A percentile compares a stretch with the other conserved stretches of the same genome.
phyloP scores from a whole-genome alignment of 2,797 vertebrate genomes.

The Melanotaenia nigrans region DNA sequence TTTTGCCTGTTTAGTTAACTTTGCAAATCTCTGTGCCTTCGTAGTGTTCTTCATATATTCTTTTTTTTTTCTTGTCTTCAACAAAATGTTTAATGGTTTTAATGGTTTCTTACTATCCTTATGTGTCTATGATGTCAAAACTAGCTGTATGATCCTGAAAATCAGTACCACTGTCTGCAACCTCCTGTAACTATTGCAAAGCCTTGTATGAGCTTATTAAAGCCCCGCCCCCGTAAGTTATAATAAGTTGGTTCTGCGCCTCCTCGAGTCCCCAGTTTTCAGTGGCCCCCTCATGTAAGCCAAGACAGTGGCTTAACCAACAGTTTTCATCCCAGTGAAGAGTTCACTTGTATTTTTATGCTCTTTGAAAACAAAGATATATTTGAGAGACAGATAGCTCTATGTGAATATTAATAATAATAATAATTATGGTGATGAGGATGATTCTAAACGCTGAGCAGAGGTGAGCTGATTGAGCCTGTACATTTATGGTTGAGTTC shows the following conservation, averaged over 20 bases:
- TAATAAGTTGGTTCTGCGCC: conserved; percentile 58
- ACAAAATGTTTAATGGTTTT: conserved; percentile 23
- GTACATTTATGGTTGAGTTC: conserved; percentile 76
- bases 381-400: conserved; percentile 76
- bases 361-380: conserved; percentile 79
- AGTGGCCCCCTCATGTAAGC: conserved; percentile 53
- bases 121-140: conserved; percentile 55
- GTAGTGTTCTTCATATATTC: conserved; percentile 63
- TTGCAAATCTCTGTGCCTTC: conserved; percentile 81
- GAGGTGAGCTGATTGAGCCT: conserved; percentile 69
- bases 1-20: conserved; percentile 50
- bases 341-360: conserved; percentile 82
- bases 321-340: conserved; percentile 72
- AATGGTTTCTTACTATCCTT: conserved; percentile 21
- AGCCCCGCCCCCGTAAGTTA: conserved; percentile 31
- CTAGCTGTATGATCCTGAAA: conserved; percentile 41
- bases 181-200: conserved; percentile 55
- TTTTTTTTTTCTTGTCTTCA: conserved; percentile 33
- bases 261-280: conserved; percentile 50
- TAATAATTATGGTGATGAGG: conserved; percentile 34
- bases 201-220: conserved; percentile 50
- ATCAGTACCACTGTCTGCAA: conserved; percentile 39
- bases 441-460: conserved; percentile 55
- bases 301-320: conserved; percentile 63
- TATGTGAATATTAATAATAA: conserved; percentile 68